These are phyloP conservation scores for Philaenus spumarius DNA, from an alignment of 1,140 invertebrate genomes.

Conservation along the genomic window DNA sequence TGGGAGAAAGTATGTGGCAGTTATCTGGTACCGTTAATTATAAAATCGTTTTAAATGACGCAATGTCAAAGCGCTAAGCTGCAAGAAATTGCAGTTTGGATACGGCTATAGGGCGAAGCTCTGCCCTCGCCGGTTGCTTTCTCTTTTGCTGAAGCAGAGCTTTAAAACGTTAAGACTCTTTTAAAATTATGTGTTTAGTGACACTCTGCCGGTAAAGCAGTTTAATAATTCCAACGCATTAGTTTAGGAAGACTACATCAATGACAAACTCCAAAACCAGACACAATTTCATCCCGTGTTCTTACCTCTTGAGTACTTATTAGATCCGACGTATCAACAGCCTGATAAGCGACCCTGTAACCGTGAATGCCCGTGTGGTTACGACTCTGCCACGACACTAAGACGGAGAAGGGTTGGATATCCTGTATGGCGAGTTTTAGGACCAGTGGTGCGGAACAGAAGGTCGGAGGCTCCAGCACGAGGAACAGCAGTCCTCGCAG, in stretches of 20 bases:
- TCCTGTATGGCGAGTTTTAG: slow-evolving; percentile 77
- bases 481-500: slow-evolving; percentile 66
- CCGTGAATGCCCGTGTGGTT: slow-evolving; percentile 79
- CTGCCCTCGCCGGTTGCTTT: too few species aligned
- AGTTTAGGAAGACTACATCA: not conserved
- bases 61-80: too few species aligned
- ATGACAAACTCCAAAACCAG: not conserved
- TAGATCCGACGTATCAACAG: slow-evolving; percentile 48
- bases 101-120: too few species aligned
- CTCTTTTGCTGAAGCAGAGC: too few species aligned
- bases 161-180: too few species aligned
- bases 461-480: slow-evolving; percentile 65
- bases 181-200: too few species aligned
- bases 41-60: too few species aligned
- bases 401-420: slow-evolving; percentile 78
- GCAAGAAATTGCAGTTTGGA: too few species aligned
- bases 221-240: not conserved
- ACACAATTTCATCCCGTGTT: not conserved
- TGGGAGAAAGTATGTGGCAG: too few species aligned
- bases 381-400: slow-evolving; percentile 82
- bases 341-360: slow-evolving; percentile 79
- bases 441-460: slow-evolving; percentile 75
- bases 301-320: not conserved
- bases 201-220: not conserved
- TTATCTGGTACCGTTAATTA: too few species aligned